phyloP scores from a whole-genome alignment of 2,888 invertebrate genomes.

The Alsophila aescularia region DNA sequence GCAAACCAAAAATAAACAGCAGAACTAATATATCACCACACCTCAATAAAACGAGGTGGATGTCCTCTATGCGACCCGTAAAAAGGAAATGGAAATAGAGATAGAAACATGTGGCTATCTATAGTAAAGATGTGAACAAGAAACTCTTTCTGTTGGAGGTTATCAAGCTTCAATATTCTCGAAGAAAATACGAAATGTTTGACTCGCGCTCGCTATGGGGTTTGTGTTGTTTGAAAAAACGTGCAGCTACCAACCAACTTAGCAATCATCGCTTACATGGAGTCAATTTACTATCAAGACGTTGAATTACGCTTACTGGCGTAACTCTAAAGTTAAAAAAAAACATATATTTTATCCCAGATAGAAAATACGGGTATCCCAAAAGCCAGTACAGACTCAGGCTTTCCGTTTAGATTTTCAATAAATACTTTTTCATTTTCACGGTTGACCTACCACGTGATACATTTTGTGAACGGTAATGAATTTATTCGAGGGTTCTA shows the following conservation, averaged over 20 bases:
- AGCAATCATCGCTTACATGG: no score
- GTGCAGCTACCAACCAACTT: no score
- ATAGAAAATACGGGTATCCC: not conserved
- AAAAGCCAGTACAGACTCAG: not conserved
- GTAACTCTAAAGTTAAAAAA: no score
- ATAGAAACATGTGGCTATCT: not conserved
- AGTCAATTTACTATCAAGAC: no score
- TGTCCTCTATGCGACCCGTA: constrained; percentile 1
- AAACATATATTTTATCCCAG: no score
- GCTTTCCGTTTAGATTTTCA: constrained; percentile 1
- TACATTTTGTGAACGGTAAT: constrained; percentile 31
- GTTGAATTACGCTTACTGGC: no score
- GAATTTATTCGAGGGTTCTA: constrained; percentile 34
- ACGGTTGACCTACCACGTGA: constrained; percentile 28
- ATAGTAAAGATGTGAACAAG: not conserved
- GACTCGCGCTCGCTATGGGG: no score
- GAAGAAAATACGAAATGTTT: no score
- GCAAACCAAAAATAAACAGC: not conserved
- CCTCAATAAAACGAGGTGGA: constrained; percentile 3
- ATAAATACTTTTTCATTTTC: constrained; percentile 21
- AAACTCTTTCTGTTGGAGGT: no score
- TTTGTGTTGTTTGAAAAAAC: no score
- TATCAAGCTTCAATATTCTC: no score
- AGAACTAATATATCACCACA: constrained; percentile 12
- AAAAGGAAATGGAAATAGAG: not conserved